Conservation (phyloP, 1,140 invertebrate species). For the Drosophila parvula region DNA sequence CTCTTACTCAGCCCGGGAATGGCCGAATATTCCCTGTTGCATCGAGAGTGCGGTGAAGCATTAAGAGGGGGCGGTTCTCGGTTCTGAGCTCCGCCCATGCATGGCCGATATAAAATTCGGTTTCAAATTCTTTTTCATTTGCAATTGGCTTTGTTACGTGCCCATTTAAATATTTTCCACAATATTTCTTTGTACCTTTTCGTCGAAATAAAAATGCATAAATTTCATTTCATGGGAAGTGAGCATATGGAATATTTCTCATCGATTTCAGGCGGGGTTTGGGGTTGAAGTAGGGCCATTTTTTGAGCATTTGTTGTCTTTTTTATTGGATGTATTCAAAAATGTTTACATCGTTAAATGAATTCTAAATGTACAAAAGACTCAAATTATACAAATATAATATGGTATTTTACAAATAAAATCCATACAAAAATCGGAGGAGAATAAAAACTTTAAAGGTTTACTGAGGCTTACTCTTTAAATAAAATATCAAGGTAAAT, state of each 20-base stretch:
- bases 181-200: conserved; percentile 52
- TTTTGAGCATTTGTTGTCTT: conserved; percentile 4
- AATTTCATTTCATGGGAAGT: conserved; percentile 70
- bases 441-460: background rate
- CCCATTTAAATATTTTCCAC: conserved; percentile 57
- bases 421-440: background rate
- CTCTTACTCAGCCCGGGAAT: background rate
- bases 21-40: conserved; percentile 3
- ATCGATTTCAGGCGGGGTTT: conserved; percentile 13
- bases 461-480: background rate
- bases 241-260: conserved; percentile 59
- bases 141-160: conserved; percentile 67
- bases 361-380: conserved; percentile 8
- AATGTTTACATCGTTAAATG: conserved; percentile 12
- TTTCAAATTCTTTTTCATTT: conserved; percentile 24
- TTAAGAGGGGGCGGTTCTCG: background rate
- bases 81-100: conserved; percentile 12
- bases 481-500: background rate
- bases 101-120: conserved; percentile 38
- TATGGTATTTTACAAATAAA: background rate
- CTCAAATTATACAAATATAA: conserved; percentile 1
- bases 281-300: background rate
- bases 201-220: conserved; percentile 69
- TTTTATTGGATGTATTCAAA: conserved; percentile 5
- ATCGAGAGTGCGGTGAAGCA: conserved; percentile 13